These are phyloP conservation scores for Typhlichthys eigenmanni DNA, from an alignment of 2,797 vertebrate species.

Conservation along the genomic window DNA sequence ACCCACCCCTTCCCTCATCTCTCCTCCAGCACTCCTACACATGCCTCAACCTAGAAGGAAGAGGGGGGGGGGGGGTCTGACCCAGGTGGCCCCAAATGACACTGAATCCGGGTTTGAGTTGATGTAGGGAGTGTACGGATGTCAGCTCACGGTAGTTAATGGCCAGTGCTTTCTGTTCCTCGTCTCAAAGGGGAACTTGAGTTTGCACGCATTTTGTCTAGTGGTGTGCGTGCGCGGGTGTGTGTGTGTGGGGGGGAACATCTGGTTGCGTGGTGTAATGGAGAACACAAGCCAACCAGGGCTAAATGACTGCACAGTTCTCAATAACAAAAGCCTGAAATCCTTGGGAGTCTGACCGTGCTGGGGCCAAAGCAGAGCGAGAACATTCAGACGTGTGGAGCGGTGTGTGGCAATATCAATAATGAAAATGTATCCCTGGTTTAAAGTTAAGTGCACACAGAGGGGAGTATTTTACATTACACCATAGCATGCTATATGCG, in stretches of 20 bases:
- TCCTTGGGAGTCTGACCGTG: conserved; percentile 27
- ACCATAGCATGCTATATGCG: no score
- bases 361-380: conserved; percentile 19
- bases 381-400: conserved; percentile 8
- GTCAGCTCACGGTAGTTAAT: conserved; percentile 56
- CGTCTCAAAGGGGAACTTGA: conserved; percentile 58
- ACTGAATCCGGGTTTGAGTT: conserved; percentile 48
- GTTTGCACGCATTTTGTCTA: conserved; percentile 21
- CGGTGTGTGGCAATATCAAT: conserved; percentile 1
- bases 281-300: conserved; percentile 57
- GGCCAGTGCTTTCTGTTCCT: conserved; percentile 69
- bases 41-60: conserved; percentile 53
- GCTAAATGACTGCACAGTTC: conserved; percentile 42
- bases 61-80: conserved; percentile 23
- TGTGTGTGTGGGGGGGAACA: conserved; percentile 49
- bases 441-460: no score
- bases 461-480: no score
- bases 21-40: conserved; percentile 50
- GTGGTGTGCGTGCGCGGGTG: conserved; percentile 30
- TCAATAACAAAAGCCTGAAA: conserved; percentile 40
- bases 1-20: conserved; percentile 14
- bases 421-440: conserved; percentile 2
- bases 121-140: conserved; percentile 56
- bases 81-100: conserved; percentile 48
- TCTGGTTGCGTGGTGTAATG: conserved; percentile 71